These are phyloP conservation scores for Apis dorsata DNA, from an alignment of 1,140 invertebrate species.

Conservation along the genomic window DNA sequence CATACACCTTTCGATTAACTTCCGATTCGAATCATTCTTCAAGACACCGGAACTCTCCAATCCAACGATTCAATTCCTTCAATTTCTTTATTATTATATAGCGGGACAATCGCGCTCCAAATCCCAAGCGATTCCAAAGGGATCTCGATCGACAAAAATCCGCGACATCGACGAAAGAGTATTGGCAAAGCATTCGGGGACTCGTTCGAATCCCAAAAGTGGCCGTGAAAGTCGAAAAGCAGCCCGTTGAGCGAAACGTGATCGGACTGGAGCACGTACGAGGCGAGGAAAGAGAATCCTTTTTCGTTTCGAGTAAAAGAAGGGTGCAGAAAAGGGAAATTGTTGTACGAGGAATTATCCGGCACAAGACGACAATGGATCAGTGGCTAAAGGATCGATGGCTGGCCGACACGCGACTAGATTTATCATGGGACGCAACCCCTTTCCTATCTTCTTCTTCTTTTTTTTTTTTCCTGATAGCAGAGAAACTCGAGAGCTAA, in stretches of 20 bases:
- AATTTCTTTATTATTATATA: conserved; percentile 32
- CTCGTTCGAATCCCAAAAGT: conserved; percentile 29
- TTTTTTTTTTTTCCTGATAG: neutral
- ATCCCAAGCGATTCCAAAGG: conserved; percentile 4
- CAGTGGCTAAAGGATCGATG: conserved; percentile 18
- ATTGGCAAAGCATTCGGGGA: conserved; percentile 36
- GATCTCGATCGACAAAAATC: conserved; percentile 13
- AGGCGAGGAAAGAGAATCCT: neutral
- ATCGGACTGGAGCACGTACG: conserved; percentile 22
- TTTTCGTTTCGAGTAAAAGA: neutral
- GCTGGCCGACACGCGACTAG: neutral
- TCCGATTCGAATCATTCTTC: neutral
- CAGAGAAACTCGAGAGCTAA: neutral
- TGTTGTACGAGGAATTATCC: conserved; percentile 34
- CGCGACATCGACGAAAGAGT: conserved; percentile 4
- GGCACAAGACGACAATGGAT: conserved; percentile 6
- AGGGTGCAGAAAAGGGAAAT: conserved; percentile 12
- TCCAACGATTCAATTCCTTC: neutral
- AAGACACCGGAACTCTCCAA: neutral
- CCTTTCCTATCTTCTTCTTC: neutral
- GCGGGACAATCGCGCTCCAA: neutral
- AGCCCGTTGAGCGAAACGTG: conserved; percentile 27
- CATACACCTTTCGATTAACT: neutral
- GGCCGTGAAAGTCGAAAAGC: neutral
- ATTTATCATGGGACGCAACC: neutral